A percentile compares a stretch with the other conserved stretches of the same genome.
phyloP scores from a whole-genome alignment of 2,113 vertebrate genomes.

The Caranx ignobilis region DNA sequence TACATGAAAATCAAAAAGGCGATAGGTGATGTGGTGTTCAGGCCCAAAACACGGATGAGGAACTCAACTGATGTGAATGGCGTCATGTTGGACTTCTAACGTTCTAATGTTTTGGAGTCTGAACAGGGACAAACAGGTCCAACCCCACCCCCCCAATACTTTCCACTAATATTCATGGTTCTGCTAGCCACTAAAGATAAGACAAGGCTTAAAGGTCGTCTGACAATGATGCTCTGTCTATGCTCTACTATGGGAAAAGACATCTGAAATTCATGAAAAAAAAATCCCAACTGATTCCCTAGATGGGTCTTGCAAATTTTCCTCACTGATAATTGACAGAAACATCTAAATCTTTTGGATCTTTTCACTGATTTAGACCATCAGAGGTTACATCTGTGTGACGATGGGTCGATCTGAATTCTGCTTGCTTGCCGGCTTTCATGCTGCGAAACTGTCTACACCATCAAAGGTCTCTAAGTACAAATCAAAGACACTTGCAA shows the following conservation, averaged over 20 bases:
- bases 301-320: neutral
- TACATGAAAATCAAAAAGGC: neutral
- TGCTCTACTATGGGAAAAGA: too few species aligned
- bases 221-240: neutral
- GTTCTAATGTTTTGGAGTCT: neutral
- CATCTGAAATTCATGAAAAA: neutral
- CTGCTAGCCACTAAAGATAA: neutral
- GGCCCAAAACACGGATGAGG: neutral
- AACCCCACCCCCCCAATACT: neutral
- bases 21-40: neutral
- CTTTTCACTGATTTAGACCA: slow-evolving; percentile 8
- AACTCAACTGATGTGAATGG: neutral
- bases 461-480: neutral
- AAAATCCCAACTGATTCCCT: neutral
- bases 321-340: neutral
- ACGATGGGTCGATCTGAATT: neutral
- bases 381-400: neutral
- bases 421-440: neutral
- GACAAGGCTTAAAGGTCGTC: neutral
- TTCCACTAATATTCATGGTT: neutral
- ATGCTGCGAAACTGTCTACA: slow-evolving; percentile 5
- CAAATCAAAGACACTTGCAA: slow-evolving; percentile 19
- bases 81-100: neutral
- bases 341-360: slow-evolving; percentile 5
- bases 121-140: neutral